phyloP scores from a whole-genome alignment of 2,888 invertebrate species.

The Acanthosepion pharaonis region DNA sequence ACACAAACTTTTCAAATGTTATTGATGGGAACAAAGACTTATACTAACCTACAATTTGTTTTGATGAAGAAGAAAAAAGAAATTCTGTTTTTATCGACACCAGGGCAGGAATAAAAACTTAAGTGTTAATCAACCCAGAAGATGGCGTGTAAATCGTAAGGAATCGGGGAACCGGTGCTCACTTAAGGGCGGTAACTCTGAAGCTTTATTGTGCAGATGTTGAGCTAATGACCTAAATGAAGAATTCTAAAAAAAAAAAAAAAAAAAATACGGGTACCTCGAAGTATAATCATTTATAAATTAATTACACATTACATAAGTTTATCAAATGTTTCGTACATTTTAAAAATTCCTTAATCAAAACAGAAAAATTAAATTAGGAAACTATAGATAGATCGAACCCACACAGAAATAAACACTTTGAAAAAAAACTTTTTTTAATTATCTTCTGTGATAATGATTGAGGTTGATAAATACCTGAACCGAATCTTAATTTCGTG shows the following conservation, averaged over 20 bases:
- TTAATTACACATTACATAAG: no score
- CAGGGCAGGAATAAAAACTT: neutral
- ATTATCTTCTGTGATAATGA: no score
- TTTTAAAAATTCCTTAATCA: no score
- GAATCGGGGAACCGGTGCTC: neutral
- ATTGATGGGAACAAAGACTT: neutral
- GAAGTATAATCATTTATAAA: no score
- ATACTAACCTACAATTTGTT: constrained; percentile 7
- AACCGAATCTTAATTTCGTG: no score
- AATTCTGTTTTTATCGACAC: neutral
- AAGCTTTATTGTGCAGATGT: no score
- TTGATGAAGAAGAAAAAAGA: neutral
- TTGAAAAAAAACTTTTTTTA: no score
- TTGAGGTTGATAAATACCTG: no score
- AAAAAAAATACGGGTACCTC: no score
- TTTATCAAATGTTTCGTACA: no score
- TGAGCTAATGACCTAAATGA: no score
- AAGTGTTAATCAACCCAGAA: neutral
- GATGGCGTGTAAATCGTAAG: neutral
- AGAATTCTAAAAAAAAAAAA: no score
- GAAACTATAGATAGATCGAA: neutral
- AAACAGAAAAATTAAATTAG: neutral
- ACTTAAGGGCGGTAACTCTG: neutral
- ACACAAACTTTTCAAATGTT: neutral
- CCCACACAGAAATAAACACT: neutral